These are phyloP conservation scores for Formica aserva DNA, from an alignment of 2,888 invertebrate genomes.

Conservation along the genomic window DNA sequence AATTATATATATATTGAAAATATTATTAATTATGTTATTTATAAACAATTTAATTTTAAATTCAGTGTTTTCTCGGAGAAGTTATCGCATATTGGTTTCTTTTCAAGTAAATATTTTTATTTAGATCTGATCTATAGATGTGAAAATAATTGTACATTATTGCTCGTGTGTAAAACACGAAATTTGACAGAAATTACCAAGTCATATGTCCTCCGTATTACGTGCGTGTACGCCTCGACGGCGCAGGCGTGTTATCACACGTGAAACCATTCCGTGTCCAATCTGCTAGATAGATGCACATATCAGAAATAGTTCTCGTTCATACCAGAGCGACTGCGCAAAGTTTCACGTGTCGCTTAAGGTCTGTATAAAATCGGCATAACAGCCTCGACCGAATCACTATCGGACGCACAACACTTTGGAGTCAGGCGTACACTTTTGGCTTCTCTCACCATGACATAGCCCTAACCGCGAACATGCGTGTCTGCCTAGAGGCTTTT, in stretches of 20 bases:
- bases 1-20: background rate
- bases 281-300: slow-evolving; percentile 22
- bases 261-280: slow-evolving; percentile 14
- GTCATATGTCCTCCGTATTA: background rate
- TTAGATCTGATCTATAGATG: background rate
- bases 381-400: slow-evolving; percentile 15
- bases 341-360: slow-evolving; percentile 8
- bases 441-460: background rate
- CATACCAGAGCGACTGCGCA: background rate
- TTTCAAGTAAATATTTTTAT: background rate
- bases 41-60: background rate
- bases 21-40: background rate
- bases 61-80: background rate
- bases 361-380: slow-evolving; percentile 6
- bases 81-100: background rate
- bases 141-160: slow-evolving; percentile 5
- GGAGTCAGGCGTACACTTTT: slow-evolving; percentile 12
- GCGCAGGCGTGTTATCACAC: slow-evolving; percentile 43
- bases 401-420: slow-evolving; percentile 39
- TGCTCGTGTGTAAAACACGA: background rate
- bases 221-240: background rate
- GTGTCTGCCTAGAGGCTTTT: background rate
- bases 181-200: slow-evolving; percentile 38
- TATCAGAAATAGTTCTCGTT: slow-evolving; percentile 13
- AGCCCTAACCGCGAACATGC: slow-evolving; percentile 4